Conservation (phyloP, 1,140 invertebrate species). For the Ctenoplectra terminalis region DNA sequence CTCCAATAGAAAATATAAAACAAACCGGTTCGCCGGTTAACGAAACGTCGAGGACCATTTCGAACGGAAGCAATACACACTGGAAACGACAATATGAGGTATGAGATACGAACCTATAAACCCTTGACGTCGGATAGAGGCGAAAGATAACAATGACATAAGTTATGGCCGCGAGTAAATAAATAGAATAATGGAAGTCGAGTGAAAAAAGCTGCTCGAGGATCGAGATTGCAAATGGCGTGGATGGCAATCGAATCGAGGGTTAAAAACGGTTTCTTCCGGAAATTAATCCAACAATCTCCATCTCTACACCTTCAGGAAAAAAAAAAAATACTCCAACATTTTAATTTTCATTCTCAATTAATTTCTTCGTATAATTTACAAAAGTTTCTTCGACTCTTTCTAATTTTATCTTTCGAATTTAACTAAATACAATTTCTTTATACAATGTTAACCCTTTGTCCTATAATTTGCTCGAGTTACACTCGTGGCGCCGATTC, state of each 20-base stretch:
- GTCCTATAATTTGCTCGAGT: no score
- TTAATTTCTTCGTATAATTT: no score
- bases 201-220: slow-evolving; percentile 3
- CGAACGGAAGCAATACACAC: slow-evolving; percentile 15
- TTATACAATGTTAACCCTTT: no score
- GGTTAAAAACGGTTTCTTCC: neutral
- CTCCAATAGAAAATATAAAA: neutral
- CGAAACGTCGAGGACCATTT: neutral
- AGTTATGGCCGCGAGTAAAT: slow-evolving; percentile 43
- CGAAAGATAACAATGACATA: slow-evolving; percentile 30
- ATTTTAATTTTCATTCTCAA: no score
- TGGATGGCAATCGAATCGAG: neutral
- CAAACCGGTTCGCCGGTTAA: neutral
- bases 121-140: slow-evolving; percentile 3
- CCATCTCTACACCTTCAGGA: no score
- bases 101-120: slow-evolving; percentile 31
- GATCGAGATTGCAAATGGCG: slow-evolving; percentile 17
- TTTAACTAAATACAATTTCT: no score
- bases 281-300: slow-evolving; percentile 22
- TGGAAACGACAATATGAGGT: slow-evolving; percentile 28
- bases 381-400: no score
- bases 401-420: no score
- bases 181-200: slow-evolving; percentile 25
- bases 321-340: neutral
- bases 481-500: no score